phyloP scores from a whole-genome alignment of 2,113 vertebrate species.

The mouse (Mus musculus) region GRCm39 chr3:116006001-116006500 shows the following conservation, averaged over 20 bases:
- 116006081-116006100: background rate
- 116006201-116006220: constrained; percentile 31
- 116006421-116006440: background rate
- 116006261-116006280: constrained; percentile 27
- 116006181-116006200: background rate
- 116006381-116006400: background rate
- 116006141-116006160: constrained; percentile 16
- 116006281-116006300: background rate
- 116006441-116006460: background rate
- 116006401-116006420: background rate
- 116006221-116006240: constrained; percentile 50
- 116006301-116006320: background rate
- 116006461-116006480: background rate
- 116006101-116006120: constrained; percentile 26
- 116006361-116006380: background rate
- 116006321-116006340: background rate
- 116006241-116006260: constrained; percentile 56
- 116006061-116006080: background rate
- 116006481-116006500: background rate
- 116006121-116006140: background rate
- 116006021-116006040: constrained; percentile 16
- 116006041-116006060: background rate
- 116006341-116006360: no score
- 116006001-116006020: constrained; percentile 22
- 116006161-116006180: background rate